phyloP scores from a whole-genome alignment of 2,797 vertebrate species.

The Craterocephalus amniculus region DNA sequence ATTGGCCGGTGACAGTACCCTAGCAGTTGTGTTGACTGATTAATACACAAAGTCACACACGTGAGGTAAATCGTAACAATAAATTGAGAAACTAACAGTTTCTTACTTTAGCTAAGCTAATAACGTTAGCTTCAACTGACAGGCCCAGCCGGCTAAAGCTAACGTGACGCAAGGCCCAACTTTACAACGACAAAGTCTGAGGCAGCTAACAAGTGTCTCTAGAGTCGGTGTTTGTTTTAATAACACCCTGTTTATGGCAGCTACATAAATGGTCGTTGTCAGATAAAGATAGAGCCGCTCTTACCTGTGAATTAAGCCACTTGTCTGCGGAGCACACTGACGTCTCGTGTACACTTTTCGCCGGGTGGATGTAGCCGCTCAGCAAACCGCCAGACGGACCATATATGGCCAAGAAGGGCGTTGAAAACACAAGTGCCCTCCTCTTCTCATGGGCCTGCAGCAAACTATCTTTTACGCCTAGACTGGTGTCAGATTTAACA shows the following conservation, averaged over 20 bases:
- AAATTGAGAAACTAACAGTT: background rate
- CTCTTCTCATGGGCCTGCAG: constrained; percentile 59
- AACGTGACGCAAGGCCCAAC: constrained; percentile 59
- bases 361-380: constrained; percentile 74
- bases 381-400: constrained; percentile 67
- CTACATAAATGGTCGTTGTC: background rate
- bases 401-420: constrained; percentile 73
- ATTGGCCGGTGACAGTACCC: accelerated
- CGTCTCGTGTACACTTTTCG: constrained; percentile 76
- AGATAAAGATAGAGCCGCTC: background rate
- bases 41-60: accelerated
- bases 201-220: background rate
- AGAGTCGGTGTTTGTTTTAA: accelerated
- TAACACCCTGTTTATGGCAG: accelerated
- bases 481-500: background rate
- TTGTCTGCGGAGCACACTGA: constrained; percentile 58
- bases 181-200: constrained; percentile 9
- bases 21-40: accelerated
- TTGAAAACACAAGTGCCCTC: background rate
- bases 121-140: constrained; percentile 17
- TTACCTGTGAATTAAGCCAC: constrained; percentile 55
- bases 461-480: background rate
- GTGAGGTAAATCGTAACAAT: accelerated
- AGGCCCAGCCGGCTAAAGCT: constrained; percentile 64
- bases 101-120: constrained; percentile 36